Percentiles rank a stretch among this genome's conserved stretches.
Conservation (phyloP, 1,140 invertebrate species). For the Drosophila sp. region DNA sequence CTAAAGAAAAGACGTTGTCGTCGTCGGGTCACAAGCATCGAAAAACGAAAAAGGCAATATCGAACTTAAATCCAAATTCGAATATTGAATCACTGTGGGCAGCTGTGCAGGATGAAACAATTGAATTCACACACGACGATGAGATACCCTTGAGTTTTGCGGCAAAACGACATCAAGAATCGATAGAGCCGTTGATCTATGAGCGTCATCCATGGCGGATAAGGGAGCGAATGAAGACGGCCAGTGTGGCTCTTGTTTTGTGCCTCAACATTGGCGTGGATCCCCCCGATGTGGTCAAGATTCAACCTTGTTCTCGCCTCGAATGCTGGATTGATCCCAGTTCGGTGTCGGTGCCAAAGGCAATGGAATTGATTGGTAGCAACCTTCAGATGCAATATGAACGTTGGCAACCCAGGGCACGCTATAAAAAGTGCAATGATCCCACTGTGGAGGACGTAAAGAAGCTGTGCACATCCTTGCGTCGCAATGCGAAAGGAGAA, state of each 20-base stretch:
- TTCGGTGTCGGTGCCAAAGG: slow-evolving; percentile 95
- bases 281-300: slow-evolving; percentile 98
- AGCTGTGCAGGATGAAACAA: background rate
- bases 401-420: slow-evolving; percentile 97
- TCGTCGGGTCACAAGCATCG: too few species aligned
- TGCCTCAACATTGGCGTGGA: slow-evolving; percentile 99
- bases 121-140: slow-evolving; percentile 35
- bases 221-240: slow-evolving; percentile 94
- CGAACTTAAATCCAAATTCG: too few species aligned
- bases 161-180: slow-evolving; percentile 74
- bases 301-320: slow-evolving; percentile 96
- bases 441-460: slow-evolving; percentile 99
- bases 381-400: slow-evolving; percentile 98
- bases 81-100: too few species aligned
- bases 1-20: too few species aligned
- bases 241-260: slow-evolving; percentile 98
- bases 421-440: slow-evolving; percentile 98
- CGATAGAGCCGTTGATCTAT: slow-evolving; percentile 57
- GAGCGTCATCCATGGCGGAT: slow-evolving; percentile 72
- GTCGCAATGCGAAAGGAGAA: slow-evolving; percentile 99
- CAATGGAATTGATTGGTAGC: slow-evolving; percentile 95
- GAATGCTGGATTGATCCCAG: slow-evolving; percentile 99
- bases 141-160: slow-evolving; percentile 70
- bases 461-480: slow-evolving; percentile 96
- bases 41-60: background rate